Base-by-base conservation (phyloP, 1,140 invertebrate species). In the Cheumatopsyche charites region DNA sequence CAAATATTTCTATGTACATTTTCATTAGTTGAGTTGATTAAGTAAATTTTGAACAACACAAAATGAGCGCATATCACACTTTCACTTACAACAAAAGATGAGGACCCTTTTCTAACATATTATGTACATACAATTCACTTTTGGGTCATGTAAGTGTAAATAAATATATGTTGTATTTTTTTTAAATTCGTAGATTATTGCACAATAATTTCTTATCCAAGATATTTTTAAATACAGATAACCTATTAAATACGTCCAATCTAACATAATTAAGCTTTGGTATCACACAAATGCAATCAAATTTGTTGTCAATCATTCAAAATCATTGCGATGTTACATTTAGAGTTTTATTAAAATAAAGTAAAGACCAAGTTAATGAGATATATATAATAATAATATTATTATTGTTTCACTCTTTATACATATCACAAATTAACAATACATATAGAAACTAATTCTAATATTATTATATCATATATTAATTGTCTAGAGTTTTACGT, bases 161-260 rank as follows among this genome's bases (percentile, higher is more conserved):
- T 41, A 63, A 63, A 63, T 63, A 42, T 63, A 42, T 63, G 42
- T 43, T n/a, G n/a, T n/a, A n/a, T n/a, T n/a, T 21, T 63, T 63
- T 29, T 66, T 47, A 66, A 66, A 66, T 66, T 66, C 63, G 63
- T 66, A 66, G 36, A 45, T 66, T 66, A 66, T 66, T 66, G 63
- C 63, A 47, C 41, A 63, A 19, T 63, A 63, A 17, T 9, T 63
- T n/a, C 62, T 63, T 63, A 63, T 42, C 6, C 25, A 25, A 58
- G 17, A 55, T 55, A 23, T 55, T 15, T 19, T 21, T 55, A 58
- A 25, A 58, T 58, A 58, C 19, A 58, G 19, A 52, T 52, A 52
- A 17, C 19, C 47, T 52, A 52, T 52, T 52, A 17, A n/a, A 36
- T 36, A 36, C 29, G 29, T 4, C 9, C 29, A 36, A 36, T 36